Evolutionary conservation across 2,888 invertebrate genomes (phyloP).

Genomic region (Peribatodes rhomboidaria): DNA sequence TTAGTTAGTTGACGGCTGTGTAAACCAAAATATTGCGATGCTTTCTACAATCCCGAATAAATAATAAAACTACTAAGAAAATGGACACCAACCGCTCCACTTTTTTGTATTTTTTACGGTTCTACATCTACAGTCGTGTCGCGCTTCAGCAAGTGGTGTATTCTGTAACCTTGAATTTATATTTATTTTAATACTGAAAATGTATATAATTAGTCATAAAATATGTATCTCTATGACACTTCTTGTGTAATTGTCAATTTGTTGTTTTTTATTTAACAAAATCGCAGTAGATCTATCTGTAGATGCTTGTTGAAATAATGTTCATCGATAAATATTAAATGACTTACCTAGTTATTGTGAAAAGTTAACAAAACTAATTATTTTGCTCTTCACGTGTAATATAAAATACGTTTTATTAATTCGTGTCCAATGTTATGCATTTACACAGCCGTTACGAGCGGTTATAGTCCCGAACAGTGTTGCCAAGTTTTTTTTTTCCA

Average conservation of each 20-base stretch:
- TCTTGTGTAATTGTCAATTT: no score
- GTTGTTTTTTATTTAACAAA: no score
- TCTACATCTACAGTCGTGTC: not conserved
- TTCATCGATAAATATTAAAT: no score
- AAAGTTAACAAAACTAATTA: not conserved
- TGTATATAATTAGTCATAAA: no score
- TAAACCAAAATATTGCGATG: slow-evolving; percentile 28
- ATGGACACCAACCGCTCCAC: not conserved
- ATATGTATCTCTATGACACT: no score
- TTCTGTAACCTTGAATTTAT: slow-evolving; percentile 21
- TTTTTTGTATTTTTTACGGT: slow-evolving; percentile 9
- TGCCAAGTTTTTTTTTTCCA: slow-evolving; percentile 29
- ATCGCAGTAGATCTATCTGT: no score
- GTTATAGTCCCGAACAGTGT: slow-evolving; percentile 33
- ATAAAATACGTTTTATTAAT: not conserved
- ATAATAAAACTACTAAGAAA: not conserved
- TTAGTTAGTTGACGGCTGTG: slow-evolving; percentile 36
- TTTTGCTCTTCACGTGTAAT: not conserved
- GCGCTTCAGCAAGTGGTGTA: not conserved
- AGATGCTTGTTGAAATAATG: no score
- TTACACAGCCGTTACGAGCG: slow-evolving; percentile 50
- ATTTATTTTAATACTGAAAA: not conserved
- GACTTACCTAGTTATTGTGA: no score
- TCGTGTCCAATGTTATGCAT: slow-evolving; percentile 52
- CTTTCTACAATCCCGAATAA: slow-evolving; percentile 6